Base-by-base conservation (phyloP, 2,888 invertebrate species). In the Flexamia atlantica region DNA sequence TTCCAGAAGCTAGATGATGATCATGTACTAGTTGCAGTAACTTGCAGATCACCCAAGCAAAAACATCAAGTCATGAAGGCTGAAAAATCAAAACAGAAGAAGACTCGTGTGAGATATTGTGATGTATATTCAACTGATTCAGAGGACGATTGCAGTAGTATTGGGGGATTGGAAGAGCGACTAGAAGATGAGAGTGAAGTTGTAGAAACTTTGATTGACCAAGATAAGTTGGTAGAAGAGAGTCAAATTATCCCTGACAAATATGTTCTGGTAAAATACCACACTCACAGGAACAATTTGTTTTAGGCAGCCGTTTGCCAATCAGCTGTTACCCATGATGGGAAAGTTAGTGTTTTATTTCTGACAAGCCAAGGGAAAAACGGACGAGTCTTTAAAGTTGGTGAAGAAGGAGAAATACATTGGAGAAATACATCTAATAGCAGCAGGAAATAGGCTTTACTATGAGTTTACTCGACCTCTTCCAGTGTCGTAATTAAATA, bases 1-100 rank as follows among this genome's bases (percentile, higher is more conserved):
- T 79, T 79, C 32, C 23, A 79, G 28, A 79, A 79, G 79, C 79
- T 79, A 28, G 79, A 79, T 79, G 79, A 79, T 28, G 28, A 40
- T 17, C 79, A 46, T 28, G 46, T 79, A 28, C 79, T 79, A n/a
- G 79, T 50, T 79, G 79, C 79, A 28, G 23, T 79, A 25, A 79
- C 79, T 25, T 28, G 30, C 46, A 42, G 79, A 50, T 79, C 79
- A 25, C 30, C 50, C 10, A 40, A 50, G 79, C 23, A 79, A 79
- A 79, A 79, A 79, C 79, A 79, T 79, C 25, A 79, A 79, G 79
- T 79, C 42, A 79, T 25, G 17, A 42, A 30, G 17, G 50, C n/a
- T 23, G 72, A 72, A 42, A 72, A 32, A 46, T 28, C 25, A 30
- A 79, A 79, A 17, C 23, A 79, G 46, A 79, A 79, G 79, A 23